A percentile compares a stretch with the other conserved stretches of the same genome.
These are phyloP conservation scores for Babylonia areolata DNA, from an alignment of 1,140 invertebrate genomes.

Conservation along the genomic window DNA sequence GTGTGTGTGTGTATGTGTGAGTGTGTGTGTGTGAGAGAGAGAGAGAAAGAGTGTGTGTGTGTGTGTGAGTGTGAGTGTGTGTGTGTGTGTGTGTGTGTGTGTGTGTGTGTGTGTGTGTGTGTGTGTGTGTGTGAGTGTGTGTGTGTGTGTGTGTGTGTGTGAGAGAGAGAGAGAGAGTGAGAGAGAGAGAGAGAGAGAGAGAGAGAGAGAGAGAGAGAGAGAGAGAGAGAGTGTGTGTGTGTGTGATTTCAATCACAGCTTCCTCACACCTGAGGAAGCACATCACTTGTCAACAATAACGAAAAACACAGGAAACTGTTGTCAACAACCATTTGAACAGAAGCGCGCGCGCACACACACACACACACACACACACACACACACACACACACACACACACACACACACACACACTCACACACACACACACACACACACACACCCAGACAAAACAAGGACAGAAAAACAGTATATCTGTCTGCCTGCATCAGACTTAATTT, in stretches of 20 bases:
- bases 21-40: too few species aligned
- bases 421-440: constrained; percentile 1
- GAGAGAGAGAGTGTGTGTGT: too few species aligned
- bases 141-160: constrained; percentile 4
- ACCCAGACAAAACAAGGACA: neutral
- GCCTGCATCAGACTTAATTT: too few species aligned
- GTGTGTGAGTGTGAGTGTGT: neutral
- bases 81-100: neutral
- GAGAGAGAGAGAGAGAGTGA: neutral
- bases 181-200: neutral
- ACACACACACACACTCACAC: too few species aligned
- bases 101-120: neutral
- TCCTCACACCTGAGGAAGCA: neutral
- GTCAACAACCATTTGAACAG: neutral
- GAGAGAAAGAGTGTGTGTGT: too few species aligned
- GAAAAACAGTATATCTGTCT: too few species aligned
- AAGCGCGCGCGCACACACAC: neutral
- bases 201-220: neutral
- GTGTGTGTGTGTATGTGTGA: too few species aligned
- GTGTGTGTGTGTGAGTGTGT: neutral
- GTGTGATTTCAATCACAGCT: too few species aligned
- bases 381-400: too few species aligned
- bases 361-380: neutral
- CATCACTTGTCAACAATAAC: too few species aligned
- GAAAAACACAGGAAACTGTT: neutral